Evolutionary conservation across 2,888 invertebrate species (phyloP).

Genomic region (Leptarthrus brevirostris): DNA sequence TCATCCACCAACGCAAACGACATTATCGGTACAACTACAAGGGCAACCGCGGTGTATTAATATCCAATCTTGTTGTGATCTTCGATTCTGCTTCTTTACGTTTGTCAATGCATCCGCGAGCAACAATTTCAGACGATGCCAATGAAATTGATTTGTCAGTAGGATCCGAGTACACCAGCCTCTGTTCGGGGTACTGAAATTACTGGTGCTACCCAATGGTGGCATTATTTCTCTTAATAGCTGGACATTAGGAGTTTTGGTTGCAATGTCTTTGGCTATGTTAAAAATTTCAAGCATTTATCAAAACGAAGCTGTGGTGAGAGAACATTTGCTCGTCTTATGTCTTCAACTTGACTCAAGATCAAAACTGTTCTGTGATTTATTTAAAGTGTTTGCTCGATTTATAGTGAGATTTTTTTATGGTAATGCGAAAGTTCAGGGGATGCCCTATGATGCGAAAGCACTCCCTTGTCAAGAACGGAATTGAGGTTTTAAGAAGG

Average conservation of each 20-base stretch:
- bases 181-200: not conserved
- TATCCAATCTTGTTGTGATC: constrained; percentile 21
- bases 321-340: no score
- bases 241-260: constrained; percentile 2
- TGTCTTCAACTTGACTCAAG: no score
- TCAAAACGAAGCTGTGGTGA: no score
- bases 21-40: constrained; percentile 9
- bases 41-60: not conserved
- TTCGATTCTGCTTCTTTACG: constrained; percentile 9
- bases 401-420: no score
- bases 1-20: constrained; percentile 42
- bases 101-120: constrained; percentile 1
- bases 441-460: no score
- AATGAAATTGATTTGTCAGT: constrained; percentile 29
- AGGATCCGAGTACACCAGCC: not conserved
- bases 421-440: no score
- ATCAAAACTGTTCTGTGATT: no score
- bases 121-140: not conserved
- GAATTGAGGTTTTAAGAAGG: no score
- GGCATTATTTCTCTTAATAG: constrained; percentile 1
- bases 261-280: no score
- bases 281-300: no score
- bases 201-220: constrained; percentile 10
- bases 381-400: no score
- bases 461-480: no score